Conservation (phyloP, 2,888 invertebrate species). For the Pachycephus smyrnensis region DNA sequence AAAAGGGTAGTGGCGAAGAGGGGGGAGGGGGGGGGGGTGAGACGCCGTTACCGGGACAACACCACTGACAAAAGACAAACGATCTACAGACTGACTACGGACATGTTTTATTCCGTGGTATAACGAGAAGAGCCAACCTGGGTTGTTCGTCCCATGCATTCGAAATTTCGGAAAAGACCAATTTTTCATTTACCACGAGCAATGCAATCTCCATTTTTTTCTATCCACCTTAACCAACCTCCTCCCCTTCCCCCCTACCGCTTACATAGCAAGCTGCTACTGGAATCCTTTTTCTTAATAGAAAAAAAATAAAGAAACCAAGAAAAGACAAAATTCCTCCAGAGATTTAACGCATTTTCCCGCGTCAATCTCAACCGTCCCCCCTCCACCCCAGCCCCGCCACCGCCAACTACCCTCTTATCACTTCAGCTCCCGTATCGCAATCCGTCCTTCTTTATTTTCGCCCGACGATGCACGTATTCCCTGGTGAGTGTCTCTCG, state of each 20-base stretch:
- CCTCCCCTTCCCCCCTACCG: too few species aligned
- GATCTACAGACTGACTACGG: conserved; percentile 1
- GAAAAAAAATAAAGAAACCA: not conserved
- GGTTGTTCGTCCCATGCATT: not conserved
- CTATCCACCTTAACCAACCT: not conserved
- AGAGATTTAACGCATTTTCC: not conserved
- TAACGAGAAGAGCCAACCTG: conserved; percentile 3
- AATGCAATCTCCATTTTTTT: not conserved
- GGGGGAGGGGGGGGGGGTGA: not conserved
- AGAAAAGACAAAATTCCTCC: not conserved
- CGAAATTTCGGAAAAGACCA: not conserved
- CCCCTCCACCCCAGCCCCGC: not conserved
- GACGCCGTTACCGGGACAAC: too few species aligned
- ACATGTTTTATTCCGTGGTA: conserved; percentile 8
- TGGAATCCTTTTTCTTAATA: not conserved
- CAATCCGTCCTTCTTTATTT: not conserved
- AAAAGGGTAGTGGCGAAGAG: not conserved
- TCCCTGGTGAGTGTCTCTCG: not conserved
- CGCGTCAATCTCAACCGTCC: not conserved
- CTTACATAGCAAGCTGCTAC: not conserved
- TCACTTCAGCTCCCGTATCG: not conserved
- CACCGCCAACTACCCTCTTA: not conserved
- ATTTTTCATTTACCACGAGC: not conserved
- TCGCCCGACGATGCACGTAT: not conserved
- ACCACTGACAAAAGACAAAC: conserved; percentile 4